Evolutionary conservation across 2,888 invertebrate genomes (phyloP), one percentile per base, ranked within the genome.

Genomic region (Papilio gigon): DNA sequence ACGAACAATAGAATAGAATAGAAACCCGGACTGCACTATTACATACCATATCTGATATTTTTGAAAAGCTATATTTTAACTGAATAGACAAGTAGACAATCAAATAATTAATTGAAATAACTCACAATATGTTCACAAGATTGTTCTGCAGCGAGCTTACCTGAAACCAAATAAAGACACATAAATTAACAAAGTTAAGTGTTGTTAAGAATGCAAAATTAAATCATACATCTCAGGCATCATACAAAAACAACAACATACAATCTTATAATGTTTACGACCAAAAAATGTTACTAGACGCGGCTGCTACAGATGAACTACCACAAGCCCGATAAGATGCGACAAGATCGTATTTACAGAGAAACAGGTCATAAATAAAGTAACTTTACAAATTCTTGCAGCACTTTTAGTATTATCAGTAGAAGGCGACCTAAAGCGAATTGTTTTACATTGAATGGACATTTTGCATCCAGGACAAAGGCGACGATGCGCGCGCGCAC

Each of bases 381-480:
- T 40, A 65, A 30, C n/a, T 17, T 33, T 20, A 35, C 22, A 22
- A 27, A 67, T 61, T 67, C 67, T 53, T n/a, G 62, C n/a, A 27
- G 67, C 64, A 50, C 56, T 33, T 65, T 69, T 60, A 60, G 60
- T 65, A 65, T 74, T 71, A 60, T 68, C 59, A 63, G 66, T 69
- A 67, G 69, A 33, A 68, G 74, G 72, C 82, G 84, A 84, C 85
- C 86, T 77, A 86, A 76, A 84, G 83, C 76, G 72, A 73, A 65
- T 70, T 75, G 78, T 79, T 87, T 87, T 81, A 78, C 87, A 88
- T 87, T 84, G 84, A 88, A 88, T 86, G 84, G 84, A 78, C 80
- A 83, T 84, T 85, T 84, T 78, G 78, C 75, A 78, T 78, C 77
- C 79, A 71, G 77, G 17, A 64, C 63, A 68, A 68, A 59, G 20